phyloP scores from a whole-genome alignment of 2,113 vertebrate genomes.

The Perognathus longimembris region DNA sequence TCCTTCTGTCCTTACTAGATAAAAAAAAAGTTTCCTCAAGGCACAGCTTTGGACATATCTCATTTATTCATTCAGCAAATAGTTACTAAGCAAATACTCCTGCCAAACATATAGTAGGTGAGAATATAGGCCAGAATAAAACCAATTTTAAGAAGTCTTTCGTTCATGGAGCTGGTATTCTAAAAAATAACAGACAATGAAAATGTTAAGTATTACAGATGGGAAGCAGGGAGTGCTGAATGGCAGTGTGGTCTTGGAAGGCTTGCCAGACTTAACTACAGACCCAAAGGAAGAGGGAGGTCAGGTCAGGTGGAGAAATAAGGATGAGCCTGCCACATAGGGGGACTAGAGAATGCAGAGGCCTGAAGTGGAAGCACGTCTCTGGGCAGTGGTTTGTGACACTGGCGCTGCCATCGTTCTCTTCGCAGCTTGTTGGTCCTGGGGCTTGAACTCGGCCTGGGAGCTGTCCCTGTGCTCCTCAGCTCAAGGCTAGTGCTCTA shows the following conservation, averaged over 20 bases:
- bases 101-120: not conserved
- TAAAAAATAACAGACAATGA: not conserved
- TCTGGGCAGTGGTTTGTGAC: not conserved
- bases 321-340: constrained; percentile 1
- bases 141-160: not conserved
- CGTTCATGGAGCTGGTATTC: not conserved
- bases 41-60: not conserved
- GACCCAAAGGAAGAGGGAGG: not conserved
- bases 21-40: not conserved
- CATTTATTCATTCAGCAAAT: constrained; percentile 33
- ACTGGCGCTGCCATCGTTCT: not conserved
- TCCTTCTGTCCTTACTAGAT: not conserved
- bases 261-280: not conserved
- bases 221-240: not conserved
- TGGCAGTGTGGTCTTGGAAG: not conserved
- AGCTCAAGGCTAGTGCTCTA: no score
- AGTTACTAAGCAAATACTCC: not conserved
- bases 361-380: not conserved
- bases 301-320: not conserved
- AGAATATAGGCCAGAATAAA: constrained; percentile 7
- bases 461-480: no score
- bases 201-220: not conserved
- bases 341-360: not conserved
- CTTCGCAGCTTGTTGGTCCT: not conserved
- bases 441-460: no score